Conservation (phyloP, 2,888 invertebrate species). For the Barypeithes pellucidus region DNA sequence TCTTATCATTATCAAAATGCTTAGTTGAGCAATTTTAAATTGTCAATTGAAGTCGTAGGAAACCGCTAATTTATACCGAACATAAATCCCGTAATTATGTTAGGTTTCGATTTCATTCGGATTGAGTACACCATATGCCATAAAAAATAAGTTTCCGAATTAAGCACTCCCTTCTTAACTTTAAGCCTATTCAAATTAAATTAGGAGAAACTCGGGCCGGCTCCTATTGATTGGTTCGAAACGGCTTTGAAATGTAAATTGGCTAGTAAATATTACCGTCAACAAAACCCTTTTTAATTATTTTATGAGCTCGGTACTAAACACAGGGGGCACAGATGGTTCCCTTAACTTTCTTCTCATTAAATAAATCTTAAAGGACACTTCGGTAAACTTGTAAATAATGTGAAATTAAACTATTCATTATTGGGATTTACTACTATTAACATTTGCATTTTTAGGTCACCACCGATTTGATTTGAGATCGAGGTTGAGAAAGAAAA, state of each 20-base stretch:
- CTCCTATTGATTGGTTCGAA: conserved; percentile 20
- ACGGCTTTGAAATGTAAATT: conserved; percentile 26
- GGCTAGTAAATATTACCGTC: conserved; percentile 14
- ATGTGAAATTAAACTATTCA: neutral
- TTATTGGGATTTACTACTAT: neutral
- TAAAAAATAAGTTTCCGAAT: conserved; percentile 22
- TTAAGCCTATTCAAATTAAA: conserved; percentile 40
- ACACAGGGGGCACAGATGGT: neutral
- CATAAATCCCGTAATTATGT: neutral
- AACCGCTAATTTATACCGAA: neutral
- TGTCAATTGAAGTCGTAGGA: neutral
- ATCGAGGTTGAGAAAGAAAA: conserved; percentile 6
- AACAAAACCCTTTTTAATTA: conserved; percentile 10
- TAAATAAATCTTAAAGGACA: conserved; percentile 1
- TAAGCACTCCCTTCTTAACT: conserved; percentile 10
- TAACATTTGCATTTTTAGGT: conserved; percentile 18
- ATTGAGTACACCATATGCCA: conserved; percentile 29
- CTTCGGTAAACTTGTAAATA: neutral
- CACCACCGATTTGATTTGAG: neutral
- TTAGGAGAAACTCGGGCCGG: conserved; percentile 29
- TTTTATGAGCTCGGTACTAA: conserved; percentile 8
- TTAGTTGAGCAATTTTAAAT: conserved; percentile 1
- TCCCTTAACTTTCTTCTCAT: conserved; percentile 2
- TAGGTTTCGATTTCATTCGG: conserved; percentile 4
- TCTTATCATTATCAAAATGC: conserved; percentile 12